Conservation (phyloP, 2,113 vertebrate species). For the Tenebrosternarchus preto region DNA sequence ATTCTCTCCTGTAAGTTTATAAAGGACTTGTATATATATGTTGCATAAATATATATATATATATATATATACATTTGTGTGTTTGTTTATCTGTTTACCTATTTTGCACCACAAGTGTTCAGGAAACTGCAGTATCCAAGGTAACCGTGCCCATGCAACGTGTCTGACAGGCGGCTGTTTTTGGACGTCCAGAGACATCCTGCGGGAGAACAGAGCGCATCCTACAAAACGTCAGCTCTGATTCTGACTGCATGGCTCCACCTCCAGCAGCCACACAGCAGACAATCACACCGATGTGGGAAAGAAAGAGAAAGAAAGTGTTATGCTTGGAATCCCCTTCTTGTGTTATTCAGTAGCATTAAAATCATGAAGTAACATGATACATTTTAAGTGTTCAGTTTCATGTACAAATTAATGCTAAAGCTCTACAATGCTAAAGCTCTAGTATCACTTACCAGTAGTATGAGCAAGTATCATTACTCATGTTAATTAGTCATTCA, state of each 20-base stretch:
- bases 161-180: conserved; percentile 49
- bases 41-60: background rate
- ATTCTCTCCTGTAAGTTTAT: too few relatives aligned
- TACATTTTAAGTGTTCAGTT: too few relatives aligned
- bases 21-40: background rate
- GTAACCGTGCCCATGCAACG: conserved; percentile 53
- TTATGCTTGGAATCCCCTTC: background rate
- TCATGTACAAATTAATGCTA: too few relatives aligned
- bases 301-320: background rate
- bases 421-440: too few relatives aligned
- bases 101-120: conserved; percentile 40
- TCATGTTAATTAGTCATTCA: too few relatives aligned
- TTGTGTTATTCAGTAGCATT: background rate
- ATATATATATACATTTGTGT: too few relatives aligned
- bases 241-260: background rate
- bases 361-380: background rate
- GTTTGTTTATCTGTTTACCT: too few relatives aligned
- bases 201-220: background rate
- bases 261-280: conserved; percentile 10
- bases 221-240: background rate
- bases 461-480: too few relatives aligned
- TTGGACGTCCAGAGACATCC: conserved; percentile 45
- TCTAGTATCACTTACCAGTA: too few relatives aligned
- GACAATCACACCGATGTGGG: background rate
- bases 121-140: conserved; percentile 53